Base-by-base conservation (phyloP, 2,113 vertebrate species). In the Pimephales promelas region DNA sequence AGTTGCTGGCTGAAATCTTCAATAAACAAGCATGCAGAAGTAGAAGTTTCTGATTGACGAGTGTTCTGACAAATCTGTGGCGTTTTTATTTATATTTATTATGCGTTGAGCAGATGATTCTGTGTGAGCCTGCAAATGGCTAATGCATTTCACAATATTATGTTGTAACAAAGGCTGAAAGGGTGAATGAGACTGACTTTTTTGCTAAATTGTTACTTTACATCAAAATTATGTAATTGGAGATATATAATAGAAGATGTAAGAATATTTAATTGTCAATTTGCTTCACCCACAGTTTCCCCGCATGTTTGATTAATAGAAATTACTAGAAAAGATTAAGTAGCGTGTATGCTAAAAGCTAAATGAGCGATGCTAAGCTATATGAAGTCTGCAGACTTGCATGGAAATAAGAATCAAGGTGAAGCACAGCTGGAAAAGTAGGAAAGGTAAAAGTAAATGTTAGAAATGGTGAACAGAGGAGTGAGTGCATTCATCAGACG, bases 401-500 rank as follows among this genome's bases (percentile, higher is more conserved):
- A 52, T 47, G 16, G 34, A 61, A 62, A 9, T 28, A 64, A 79
- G 14, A 47, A 54, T 66, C 20, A 80, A 66, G 43, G 45, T 64
- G 31, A 79, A 79, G 77, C 75, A 78, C n/a, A 78, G 75, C 31
- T 59, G 14, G 57, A 34, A 68, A 68, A 34, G 18, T 18, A 6
- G 47, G 49, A 79, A 79, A 57, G 20, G 49, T 59, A 10, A 79
- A 59, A 59, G 73, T 40, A 68, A 26, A 70, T 84, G 76, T 83
- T 72, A 74, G 81, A 78, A 83, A 26, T 64, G 43, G 71, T 75
- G 31, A 76, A 54, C 18, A 9, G 18, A 76, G 59, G 54, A 59
- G 24, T 64, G 52, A 22, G n/a, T 40, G 81, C 43, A 40, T 64
- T 77, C 34, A 68, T 40, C 16, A 72, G 18, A 56, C 10, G 71